Conservation (phyloP, 64 coral and sea anemone species). For the Montipora foliosa region DNA sequence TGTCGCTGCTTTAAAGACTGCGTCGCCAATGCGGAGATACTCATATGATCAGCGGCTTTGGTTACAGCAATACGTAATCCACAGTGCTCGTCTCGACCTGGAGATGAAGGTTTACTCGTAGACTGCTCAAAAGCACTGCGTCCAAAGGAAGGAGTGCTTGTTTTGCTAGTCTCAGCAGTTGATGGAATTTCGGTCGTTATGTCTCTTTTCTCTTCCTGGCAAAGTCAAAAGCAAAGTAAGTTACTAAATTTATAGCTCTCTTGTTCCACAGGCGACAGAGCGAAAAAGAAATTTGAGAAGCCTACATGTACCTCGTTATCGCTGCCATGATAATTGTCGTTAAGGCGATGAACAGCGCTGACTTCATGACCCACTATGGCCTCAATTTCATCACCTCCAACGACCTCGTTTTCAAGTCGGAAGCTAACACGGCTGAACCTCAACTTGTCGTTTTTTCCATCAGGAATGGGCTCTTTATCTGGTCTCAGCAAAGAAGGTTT, state of each 20-base stretch:
- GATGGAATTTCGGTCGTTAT: not conserved
- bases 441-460: constrained; percentile 3
- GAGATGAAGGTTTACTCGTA: constrained; percentile 14
- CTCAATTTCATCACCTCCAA: constrained; percentile 38
- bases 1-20: constrained; percentile 84
- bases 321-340: constrained; percentile 1
- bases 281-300: not conserved
- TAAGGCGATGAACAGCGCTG: constrained; percentile 43
- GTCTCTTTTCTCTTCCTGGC: constrained; percentile 14
- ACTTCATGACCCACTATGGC: constrained; percentile 67
- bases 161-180: constrained; percentile 11
- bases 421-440: constrained; percentile 81
- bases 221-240: not conserved
- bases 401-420: constrained; percentile 60
- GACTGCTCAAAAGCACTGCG: not conserved
- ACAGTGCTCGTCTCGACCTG: constrained; percentile 88
- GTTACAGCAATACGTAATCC: constrained; percentile 93
- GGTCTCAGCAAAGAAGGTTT: constrained; percentile 41
- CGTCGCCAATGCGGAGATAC: constrained; percentile 81
- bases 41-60: constrained; percentile 93
- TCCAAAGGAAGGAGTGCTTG: constrained; percentile 23
- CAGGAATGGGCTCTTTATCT: not conserved
- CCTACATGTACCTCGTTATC: constrained; percentile 4
- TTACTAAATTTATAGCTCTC: not conserved
- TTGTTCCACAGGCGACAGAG: not conserved